Conservation (phyloP, 2,888 invertebrate species). For the Apeira syringaria region DNA sequence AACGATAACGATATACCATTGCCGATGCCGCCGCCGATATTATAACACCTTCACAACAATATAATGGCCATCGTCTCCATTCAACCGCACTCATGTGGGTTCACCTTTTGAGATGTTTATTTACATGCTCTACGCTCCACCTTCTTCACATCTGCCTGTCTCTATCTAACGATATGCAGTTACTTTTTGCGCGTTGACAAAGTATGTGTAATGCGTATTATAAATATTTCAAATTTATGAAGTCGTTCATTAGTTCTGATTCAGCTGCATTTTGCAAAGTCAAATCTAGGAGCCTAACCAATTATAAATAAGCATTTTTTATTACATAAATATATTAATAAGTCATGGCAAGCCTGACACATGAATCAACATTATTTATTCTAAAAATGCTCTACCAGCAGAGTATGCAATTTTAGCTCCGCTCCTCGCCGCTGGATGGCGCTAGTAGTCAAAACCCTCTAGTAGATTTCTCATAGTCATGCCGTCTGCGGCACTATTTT, state of each 20-base stretch:
- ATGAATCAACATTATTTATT: not conserved
- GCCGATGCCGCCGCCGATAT: conserved; percentile 20
- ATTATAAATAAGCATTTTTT: too few species aligned
- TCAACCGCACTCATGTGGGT: conserved; percentile 10
- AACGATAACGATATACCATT: conserved; percentile 32
- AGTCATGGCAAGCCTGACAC: too few species aligned
- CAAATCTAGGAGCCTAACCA: too few species aligned
- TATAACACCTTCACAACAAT: conserved; percentile 41
- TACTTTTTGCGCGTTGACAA: not conserved
- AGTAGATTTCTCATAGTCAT: too few species aligned
- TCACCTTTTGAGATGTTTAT: conserved; percentile 47
- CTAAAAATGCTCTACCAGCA: not conserved
- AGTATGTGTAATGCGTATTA: too few species aligned
- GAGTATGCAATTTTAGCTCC: conserved; percentile 41
- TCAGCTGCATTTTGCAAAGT: too few species aligned
- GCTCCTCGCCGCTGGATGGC: conserved; percentile 71
- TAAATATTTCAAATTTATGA: too few species aligned
- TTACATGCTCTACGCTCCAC: conserved; percentile 63
- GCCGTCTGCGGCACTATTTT: too few species aligned
- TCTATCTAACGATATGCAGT: conserved; percentile 51
- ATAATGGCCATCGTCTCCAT: conserved; percentile 27
- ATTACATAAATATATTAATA: too few species aligned
- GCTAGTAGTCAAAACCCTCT: conserved; percentile 36
- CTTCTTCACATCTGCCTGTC: conserved; percentile 65
- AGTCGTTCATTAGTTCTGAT: too few species aligned